Evolutionary conservation across 2,888 invertebrate species (phyloP).

Genomic region (Lysandra bellargus): DNA sequence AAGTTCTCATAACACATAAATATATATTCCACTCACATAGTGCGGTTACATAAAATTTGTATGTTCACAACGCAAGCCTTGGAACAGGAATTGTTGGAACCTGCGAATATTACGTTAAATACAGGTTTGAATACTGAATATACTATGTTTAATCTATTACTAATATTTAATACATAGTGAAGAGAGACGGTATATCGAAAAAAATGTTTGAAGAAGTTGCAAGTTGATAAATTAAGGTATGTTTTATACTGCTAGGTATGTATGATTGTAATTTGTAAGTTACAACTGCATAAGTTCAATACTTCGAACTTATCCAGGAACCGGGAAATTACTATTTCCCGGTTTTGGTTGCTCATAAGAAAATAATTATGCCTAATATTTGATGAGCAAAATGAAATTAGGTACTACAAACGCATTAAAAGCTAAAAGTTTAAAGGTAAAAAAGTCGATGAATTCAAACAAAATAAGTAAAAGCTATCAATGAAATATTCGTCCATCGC

Average conservation of each 20-base stretch:
- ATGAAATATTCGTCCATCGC: background rate
- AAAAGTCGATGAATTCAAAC: background rate
- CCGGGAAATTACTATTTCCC: no score
- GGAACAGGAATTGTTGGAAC: background rate
- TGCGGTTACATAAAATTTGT: constrained; percentile 1
- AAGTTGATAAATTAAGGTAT: no score
- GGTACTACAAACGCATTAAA: no score
- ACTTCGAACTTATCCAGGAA: no score
- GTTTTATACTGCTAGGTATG: no score
- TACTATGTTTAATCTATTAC: background rate
- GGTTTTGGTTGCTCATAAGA: no score
- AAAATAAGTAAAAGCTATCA: background rate
- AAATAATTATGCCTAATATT: no score
- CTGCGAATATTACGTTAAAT: constrained; percentile 5
- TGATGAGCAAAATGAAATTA: no score
- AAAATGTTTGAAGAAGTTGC: background rate
- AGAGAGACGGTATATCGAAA: background rate
- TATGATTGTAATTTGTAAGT: no score
- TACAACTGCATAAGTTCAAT: no score
- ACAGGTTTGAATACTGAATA: background rate
- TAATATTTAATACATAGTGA: background rate
- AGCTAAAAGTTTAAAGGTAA: no score
- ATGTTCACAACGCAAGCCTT: background rate
- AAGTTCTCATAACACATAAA: background rate
- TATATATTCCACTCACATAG: background rate